A percentile compares a stretch with the other conserved stretches of the same genome.
Conservation (phyloP, 92 coral and sea anemone genomes). For the Micromussa lordhowensis region DNA sequence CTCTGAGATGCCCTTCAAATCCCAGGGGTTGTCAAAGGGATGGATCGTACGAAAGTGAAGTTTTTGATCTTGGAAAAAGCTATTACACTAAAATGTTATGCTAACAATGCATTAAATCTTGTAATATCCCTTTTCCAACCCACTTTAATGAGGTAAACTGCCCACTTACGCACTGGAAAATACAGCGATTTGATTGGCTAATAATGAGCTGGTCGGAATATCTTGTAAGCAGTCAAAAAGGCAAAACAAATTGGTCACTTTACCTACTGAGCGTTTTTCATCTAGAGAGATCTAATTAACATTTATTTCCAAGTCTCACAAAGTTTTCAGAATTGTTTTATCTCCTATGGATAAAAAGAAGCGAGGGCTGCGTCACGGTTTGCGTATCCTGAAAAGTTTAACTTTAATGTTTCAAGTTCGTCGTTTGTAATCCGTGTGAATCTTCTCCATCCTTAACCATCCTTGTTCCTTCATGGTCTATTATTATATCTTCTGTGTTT, state of each 20-base stretch:
- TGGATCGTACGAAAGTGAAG: background rate
- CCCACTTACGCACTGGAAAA: background rate
- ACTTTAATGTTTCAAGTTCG: too few relatives aligned
- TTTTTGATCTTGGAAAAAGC: background rate
- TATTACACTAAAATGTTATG: background rate
- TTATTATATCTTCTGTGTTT: too few relatives aligned
- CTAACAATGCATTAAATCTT: background rate
- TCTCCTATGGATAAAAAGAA: background rate
- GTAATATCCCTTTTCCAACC: background rate
- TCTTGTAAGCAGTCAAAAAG: background rate
- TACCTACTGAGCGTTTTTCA: background rate
- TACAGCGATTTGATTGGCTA: background rate
- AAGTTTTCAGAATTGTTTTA: background rate
- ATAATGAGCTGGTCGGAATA: background rate
- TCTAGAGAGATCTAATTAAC: background rate
- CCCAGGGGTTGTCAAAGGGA: background rate
- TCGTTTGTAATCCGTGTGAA: too few relatives aligned
- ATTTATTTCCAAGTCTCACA: background rate
- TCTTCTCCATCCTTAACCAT: too few relatives aligned
- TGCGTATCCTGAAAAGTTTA: too few relatives aligned
- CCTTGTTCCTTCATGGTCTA: too few relatives aligned
- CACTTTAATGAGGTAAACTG: background rate
- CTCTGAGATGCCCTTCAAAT: background rate
- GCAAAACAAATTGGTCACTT: background rate
- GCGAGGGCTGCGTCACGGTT: too few relatives aligned